A percentile compares a stretch with the other conserved stretches of the same genome.
Evolutionary conservation across 2,797 vertebrate genomes (phyloP).

Genomic region (Loris lydekkerianus): DNA sequence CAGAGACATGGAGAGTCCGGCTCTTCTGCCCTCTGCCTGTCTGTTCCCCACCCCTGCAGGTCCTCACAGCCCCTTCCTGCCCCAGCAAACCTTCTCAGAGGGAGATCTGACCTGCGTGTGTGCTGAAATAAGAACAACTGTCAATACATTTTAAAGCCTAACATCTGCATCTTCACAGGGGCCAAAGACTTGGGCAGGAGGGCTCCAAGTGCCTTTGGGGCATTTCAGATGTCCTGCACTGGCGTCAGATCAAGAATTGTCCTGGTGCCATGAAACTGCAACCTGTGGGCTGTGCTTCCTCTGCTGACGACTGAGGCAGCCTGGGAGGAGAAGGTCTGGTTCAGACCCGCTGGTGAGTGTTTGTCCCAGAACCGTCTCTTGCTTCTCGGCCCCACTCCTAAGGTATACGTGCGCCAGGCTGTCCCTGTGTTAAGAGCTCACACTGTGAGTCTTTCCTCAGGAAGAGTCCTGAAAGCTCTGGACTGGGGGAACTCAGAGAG

Average conservation of each 20-base stretch:
- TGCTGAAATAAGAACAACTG: not conserved
- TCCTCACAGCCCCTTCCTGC: no score
- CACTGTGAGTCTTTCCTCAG: not conserved
- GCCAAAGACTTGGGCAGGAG: fast-evolving
- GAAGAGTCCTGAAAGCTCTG: not conserved
- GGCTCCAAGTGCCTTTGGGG: no score
- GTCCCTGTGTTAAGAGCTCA: not conserved
- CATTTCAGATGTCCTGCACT: fast-evolving
- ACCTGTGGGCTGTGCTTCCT: fast-evolving
- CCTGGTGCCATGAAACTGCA: not conserved
- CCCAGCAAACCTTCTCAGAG: not conserved
- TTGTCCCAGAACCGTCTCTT: not conserved
- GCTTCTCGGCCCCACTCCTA: not conserved
- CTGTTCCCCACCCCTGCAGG: fast-evolving
- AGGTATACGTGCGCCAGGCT: no score
- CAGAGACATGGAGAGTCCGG: not conserved
- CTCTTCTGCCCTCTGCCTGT: not conserved
- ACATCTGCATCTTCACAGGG: fast-evolving
- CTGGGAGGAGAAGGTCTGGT: not conserved
- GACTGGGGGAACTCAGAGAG: not conserved
- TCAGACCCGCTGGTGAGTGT: not conserved
- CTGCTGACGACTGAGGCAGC: not conserved
- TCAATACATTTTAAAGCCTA: not conserved
- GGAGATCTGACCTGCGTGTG: not conserved
- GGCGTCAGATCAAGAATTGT: not conserved